Evolutionary conservation across 30 jellyfish, hydroid and myxozoan species (phyloP), one percentile per base, ranked within the genome.

Genomic region (Rhopilema esculentum): DNA sequence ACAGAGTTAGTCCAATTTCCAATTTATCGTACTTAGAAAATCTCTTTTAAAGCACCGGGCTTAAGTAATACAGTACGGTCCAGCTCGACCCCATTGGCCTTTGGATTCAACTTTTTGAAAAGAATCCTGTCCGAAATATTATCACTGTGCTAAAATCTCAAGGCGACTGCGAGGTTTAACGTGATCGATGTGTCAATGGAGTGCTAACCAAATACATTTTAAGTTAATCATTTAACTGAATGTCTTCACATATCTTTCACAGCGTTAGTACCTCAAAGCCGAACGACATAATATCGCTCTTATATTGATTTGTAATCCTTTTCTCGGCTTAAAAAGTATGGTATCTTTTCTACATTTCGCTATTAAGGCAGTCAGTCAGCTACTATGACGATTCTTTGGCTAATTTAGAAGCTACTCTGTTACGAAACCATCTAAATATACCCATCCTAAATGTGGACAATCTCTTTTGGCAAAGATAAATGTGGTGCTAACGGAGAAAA

Each of bases 1-100:
- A 40, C 57, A 12, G 57, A 40, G 57, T 1, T 32, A 73, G 24
- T 48, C 69, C 84, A 73, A 40, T 73, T 73, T 73, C 84, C 50
- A 73, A 73, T 30, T 73, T 73, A 40, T 40, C 69, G 31, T 33
- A 19, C 50, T 73, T 31, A 21, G 84, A 6, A 40, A 16, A 73
- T 73, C 70, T 50, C 27, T 40, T 16, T 1, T 23, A 73, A 73
- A 40, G 50, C 70, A 40, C 12, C 57, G 57, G 57, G 57, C 57
- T 12, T 2, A 12, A 6, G 57, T 40, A 40, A 40, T 12, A 40
- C 57, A 12, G 12, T 40, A 40, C 9, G 57, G 57, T 12, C 57
- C 57, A 40, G 57, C 57, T 40, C 12, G 57, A 40, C 57, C 57
- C 12, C 57, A 40, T 40, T 40, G 57, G 57, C 57, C 57, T 40